phyloP scores from a whole-genome alignment of 2,113 vertebrate species.

The Cavia porcellus region DNA sequence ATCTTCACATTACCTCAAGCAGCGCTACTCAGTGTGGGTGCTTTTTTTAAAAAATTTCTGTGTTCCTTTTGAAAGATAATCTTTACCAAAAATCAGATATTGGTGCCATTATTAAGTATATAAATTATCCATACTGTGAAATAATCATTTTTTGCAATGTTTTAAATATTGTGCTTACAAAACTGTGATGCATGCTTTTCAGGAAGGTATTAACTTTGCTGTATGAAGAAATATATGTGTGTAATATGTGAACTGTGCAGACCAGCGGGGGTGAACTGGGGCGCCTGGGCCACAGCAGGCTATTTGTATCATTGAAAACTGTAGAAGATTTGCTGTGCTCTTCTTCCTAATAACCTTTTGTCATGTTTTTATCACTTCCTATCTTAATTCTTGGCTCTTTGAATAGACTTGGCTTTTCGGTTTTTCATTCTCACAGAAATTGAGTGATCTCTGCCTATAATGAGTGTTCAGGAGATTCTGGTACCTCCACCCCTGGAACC shows the following conservation, averaged over 20 bases:
- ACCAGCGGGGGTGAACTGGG: neutral
- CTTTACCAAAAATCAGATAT: constrained; percentile 12
- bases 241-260: neutral
- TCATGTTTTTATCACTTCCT: neutral
- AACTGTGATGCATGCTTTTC: neutral
- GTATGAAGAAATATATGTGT: neutral
- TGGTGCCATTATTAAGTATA: neutral
- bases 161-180: constrained; percentile 26
- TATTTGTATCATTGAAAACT: neutral
- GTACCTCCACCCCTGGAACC: neutral
- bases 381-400: constrained; percentile 8
- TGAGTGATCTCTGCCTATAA: neutral
- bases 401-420: neutral
- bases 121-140: neutral
- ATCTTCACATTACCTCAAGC: neutral
- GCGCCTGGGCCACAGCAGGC: neutral
- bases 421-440: neutral
- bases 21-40: neutral
- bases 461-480: neutral
- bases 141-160: constrained; percentile 36
- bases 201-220: neutral
- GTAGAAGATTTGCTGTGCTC: neutral
- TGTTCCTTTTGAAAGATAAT: constrained; percentile 40
- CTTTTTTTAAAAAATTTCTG: neutral
- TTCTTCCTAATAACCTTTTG: neutral